Evolutionary conservation across 2,888 invertebrate species (phyloP), one percentile per base, ranked within the genome.

Genomic region (Epicampocera succincta): DNA sequence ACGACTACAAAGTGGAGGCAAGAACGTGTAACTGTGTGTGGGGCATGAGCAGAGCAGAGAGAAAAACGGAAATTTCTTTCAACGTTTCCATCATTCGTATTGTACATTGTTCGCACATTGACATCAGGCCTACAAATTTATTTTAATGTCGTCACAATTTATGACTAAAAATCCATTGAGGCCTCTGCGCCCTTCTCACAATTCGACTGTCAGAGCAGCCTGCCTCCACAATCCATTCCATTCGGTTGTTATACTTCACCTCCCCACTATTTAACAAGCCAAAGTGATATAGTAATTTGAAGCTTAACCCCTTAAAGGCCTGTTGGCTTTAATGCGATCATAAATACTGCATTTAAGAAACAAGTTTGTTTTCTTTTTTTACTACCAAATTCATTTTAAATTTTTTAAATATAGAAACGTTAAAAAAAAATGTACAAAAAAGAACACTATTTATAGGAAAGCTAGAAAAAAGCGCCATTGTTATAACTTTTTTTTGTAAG

Each of bases 141-240:
- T 82, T 82, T 82, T 82, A 82, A 78, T 82, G 82, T 78, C 78
- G 65, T 71, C 82, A 82, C 82, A 82, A 82, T 82, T 82, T 82
- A 82, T 82, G 78, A 60, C 74, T 71, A 56, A 46, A 75, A 40
- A 66, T 82, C 44, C 54, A 71, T 75, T 42, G 68, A 65, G 71
- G 58, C 44, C 38, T 71, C 71, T 15, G 44, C 29, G 40, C 52
- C 33, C 11, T 66, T 50, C 19, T 58, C 13, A 44, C 50, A 71
- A 15, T 40, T 19, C 21, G 25, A 63, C 38, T 56, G 72, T 52
- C 29, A 60, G 60, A 29, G 33, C 33, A 33, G 33, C 8, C 8
- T 33, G 78, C 66, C 66, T 72, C 72, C 60, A 60, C 66, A 73
- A 78, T 72, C 50, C 52, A 58, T 78, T 52, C 38, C 33, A 44